Percentiles rank a stretch among this genome's conserved stretches.
phyloP scores from a whole-genome alignment of 2,113 vertebrate genomes.

The Ameiurus melas region DNA sequence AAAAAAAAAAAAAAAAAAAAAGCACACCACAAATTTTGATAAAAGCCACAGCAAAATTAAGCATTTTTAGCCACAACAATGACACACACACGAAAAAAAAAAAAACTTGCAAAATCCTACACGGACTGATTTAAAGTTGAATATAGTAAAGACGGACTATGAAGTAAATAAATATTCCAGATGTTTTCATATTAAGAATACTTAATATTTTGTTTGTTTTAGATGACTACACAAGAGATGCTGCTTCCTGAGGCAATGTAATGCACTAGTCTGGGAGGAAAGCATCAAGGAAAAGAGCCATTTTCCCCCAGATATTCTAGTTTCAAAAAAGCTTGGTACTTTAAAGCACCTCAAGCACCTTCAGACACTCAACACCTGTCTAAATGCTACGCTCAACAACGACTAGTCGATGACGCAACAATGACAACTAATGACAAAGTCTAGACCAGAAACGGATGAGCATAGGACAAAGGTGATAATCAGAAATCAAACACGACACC shows the following conservation, averaged over 20 bases:
- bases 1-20: too few species aligned
- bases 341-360: slow-evolving; percentile 1
- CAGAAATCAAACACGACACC: slow-evolving; percentile 44
- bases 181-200: not conserved
- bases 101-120: too few species aligned
- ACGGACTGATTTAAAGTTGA: not conserved
- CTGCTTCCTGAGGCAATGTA: not conserved
- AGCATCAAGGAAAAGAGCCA: not conserved
- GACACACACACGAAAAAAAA: too few species aligned
- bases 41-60: too few species aligned
- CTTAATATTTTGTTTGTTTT: not conserved
- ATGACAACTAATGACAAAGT: not conserved
- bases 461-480: slow-evolving; percentile 10
- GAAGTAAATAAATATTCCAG: not conserved
- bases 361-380: not conserved
- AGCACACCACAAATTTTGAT: too few species aligned
- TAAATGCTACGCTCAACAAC: not conserved
- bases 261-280: not conserved
- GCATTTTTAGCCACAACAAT: too few species aligned
- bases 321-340: not conserved
- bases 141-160: not conserved
- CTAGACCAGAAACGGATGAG: slow-evolving; percentile 19
- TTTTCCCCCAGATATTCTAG: not conserved
- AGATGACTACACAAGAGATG: not conserved
- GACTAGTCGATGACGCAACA: not conserved